Evolutionary conservation across 35 echinoderm and acorn worm genomes (phyloP).

Genomic region (Apostichopus japonicus): DNA sequence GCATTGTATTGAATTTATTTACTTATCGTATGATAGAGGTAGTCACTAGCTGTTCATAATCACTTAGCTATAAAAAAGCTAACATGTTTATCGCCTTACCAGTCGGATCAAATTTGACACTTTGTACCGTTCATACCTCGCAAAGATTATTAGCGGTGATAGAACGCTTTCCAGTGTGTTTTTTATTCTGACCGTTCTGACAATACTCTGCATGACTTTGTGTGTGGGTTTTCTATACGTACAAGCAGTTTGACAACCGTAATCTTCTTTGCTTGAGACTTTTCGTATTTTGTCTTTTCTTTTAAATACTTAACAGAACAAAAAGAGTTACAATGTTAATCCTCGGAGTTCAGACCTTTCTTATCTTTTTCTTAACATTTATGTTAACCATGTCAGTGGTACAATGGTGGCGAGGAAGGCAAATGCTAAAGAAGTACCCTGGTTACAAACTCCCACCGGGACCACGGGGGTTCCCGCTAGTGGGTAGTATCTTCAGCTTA

Average conservation of each 20-base stretch:
- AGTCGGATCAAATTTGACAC: constrained; percentile 23
- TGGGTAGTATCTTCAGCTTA: constrained; percentile 89
- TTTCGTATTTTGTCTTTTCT: too few relatives aligned
- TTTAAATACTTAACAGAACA: neutral
- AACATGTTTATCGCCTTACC: neutral
- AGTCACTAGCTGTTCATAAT: neutral
- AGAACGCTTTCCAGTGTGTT: neutral
- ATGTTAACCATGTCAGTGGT: constrained; percentile 65
- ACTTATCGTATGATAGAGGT: too few relatives aligned
- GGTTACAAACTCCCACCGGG: constrained; percentile 83
- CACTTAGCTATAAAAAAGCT: constrained; percentile 28
- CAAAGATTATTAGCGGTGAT: neutral
- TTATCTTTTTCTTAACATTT: constrained; percentile 83
- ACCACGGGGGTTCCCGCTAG: constrained; percentile 89
- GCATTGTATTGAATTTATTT: too few relatives aligned
- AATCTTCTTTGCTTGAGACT: neutral
- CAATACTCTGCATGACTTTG: neutral
- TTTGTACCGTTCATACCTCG: constrained; percentile 23
- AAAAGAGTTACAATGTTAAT: constrained; percentile 41
- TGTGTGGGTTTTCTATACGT: neutral
- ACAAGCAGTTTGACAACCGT: neutral
- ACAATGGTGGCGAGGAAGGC: constrained; percentile 64
- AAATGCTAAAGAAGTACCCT: constrained; percentile 29
- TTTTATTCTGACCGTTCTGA: neutral
- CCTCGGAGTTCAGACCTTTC: constrained; percentile 72